Conservation (phyloP, 2,888 invertebrate genomes). For the Hecatera dysodea region DNA sequence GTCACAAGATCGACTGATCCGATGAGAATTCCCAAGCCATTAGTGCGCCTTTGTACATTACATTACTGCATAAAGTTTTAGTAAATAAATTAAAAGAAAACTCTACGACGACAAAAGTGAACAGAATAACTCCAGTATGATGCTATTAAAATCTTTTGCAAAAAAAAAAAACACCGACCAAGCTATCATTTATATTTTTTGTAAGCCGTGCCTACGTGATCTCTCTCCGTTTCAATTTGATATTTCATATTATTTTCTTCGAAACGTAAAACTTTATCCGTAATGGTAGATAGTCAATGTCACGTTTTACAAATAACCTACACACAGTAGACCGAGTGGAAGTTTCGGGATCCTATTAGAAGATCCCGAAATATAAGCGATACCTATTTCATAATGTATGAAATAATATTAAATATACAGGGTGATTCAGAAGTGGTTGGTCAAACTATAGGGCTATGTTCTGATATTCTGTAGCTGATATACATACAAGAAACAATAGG, state of each 20-base stretch:
- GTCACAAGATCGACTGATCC: too few relatives aligned
- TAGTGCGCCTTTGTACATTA: too few relatives aligned
- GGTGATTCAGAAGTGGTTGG: too few relatives aligned
- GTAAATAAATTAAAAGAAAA: too few relatives aligned
- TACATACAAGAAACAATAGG: too few relatives aligned
- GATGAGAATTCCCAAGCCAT: too few relatives aligned
- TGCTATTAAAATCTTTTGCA: background rate
- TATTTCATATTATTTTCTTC: constrained; percentile 36
- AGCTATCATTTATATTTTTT: background rate
- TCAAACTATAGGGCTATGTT: too few relatives aligned
- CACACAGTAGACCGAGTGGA: constrained; percentile 22
- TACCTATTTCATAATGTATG: constrained; percentile 28
- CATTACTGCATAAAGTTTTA: too few relatives aligned
- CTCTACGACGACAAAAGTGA: too few relatives aligned
- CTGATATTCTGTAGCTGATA: too few relatives aligned
- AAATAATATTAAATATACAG: constrained; percentile 3
- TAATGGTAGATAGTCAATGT: constrained; percentile 38
- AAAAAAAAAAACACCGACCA: background rate
- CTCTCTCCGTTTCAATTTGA: constrained; percentile 19
- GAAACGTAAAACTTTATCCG: constrained; percentile 46
- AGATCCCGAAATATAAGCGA: constrained; percentile 24
- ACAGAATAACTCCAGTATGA: too few relatives aligned
- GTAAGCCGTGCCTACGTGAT: constrained; percentile 21
- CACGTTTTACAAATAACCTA: constrained; percentile 46
- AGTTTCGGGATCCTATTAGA: constrained; percentile 12